phyloP scores from a whole-genome alignment of 2,113 vertebrate genomes.

The Leptobrachium ailaonicum region DNA sequence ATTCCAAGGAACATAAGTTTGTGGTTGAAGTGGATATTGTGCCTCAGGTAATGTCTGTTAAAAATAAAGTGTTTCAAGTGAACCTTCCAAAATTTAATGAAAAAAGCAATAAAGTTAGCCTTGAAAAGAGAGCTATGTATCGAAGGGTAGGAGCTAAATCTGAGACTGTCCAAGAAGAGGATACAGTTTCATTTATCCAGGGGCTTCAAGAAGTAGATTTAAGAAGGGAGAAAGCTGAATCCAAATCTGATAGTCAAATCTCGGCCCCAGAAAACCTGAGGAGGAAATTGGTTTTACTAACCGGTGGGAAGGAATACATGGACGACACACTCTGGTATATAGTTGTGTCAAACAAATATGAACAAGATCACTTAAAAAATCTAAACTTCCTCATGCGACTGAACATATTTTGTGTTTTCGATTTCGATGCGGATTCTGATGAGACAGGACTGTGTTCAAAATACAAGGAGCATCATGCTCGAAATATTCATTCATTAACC shows the following conservation, averaged over 20 bases:
- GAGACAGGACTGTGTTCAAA: slow-evolving; percentile 68
- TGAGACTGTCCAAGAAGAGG: slow-evolving; percentile 58
- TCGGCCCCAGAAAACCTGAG: too few species aligned
- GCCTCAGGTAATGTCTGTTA: slow-evolving; percentile 63
- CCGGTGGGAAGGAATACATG: slow-evolving; percentile 72
- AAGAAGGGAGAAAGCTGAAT: slow-evolving; percentile 69
- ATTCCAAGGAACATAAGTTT: slow-evolving; percentile 64
- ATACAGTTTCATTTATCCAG: slow-evolving; percentile 57
- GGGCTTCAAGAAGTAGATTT: slow-evolving; percentile 61
- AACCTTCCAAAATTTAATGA: slow-evolving; percentile 68
- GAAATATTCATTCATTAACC: slow-evolving; percentile 69
- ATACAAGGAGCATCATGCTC: slow-evolving; percentile 65
- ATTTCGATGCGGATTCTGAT: slow-evolving; percentile 78
- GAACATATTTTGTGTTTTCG: slow-evolving; percentile 79
- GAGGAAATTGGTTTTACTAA: slow-evolving; percentile 48
- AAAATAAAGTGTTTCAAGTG: slow-evolving; percentile 62
- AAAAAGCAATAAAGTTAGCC: slow-evolving; percentile 61
- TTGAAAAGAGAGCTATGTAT: slow-evolving; percentile 60
- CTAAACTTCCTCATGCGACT: slow-evolving; percentile 72
- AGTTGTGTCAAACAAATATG: slow-evolving; percentile 73
- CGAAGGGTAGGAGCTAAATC: slow-evolving; percentile 73
- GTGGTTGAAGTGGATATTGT: slow-evolving; percentile 80
- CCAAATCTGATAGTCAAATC: slow-evolving; percentile 1
- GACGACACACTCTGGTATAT: slow-evolving; percentile 74
- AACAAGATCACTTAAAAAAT: slow-evolving; percentile 60